Conservation (phyloP, 2,797 vertebrate species). For the Poliocrania exsul region DNA sequence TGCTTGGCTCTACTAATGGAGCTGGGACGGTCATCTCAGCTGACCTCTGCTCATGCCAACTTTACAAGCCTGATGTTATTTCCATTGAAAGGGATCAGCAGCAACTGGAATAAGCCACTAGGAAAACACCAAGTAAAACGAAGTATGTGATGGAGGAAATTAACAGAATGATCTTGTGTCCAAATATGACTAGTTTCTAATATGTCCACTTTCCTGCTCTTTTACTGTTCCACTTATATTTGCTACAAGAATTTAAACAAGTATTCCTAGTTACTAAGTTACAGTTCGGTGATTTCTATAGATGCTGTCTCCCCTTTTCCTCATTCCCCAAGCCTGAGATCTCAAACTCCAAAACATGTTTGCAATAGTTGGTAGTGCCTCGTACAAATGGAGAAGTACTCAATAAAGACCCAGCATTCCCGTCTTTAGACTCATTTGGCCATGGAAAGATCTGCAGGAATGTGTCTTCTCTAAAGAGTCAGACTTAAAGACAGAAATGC, state of each 20-base stretch:
- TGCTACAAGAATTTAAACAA: background rate
- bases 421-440: background rate
- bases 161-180: background rate
- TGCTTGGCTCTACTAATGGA: fast-evolving
- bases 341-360: background rate
- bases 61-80: background rate
- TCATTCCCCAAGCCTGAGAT: background rate
- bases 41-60: background rate
- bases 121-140: background rate
- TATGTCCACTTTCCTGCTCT: background rate
- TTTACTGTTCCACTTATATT: background rate
- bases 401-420: background rate
- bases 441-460: background rate
- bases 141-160: background rate
- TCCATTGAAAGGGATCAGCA: background rate
- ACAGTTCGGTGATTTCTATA: background rate
- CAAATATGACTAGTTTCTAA: background rate
- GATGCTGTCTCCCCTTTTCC: background rate
- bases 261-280: background rate
- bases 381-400: background rate
- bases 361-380: background rate
- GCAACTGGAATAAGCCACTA: background rate
- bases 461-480: background rate
- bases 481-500: background rate
- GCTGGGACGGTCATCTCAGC: background rate